These are phyloP conservation scores for Gulo gulo DNA, from an alignment of 2,113 vertebrate species.

Conservation along the genomic window DNA sequence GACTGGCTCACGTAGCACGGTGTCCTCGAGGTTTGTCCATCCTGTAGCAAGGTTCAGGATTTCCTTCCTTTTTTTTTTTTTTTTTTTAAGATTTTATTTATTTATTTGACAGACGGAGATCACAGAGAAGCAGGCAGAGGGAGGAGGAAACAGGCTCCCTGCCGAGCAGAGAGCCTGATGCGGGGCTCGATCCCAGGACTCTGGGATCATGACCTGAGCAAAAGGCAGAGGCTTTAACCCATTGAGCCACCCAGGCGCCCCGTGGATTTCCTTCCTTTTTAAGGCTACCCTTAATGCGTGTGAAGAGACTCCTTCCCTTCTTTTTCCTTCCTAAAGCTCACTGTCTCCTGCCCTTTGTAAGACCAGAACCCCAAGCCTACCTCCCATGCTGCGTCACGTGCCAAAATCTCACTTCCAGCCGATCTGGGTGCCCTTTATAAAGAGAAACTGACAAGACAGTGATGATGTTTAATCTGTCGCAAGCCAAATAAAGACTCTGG, in stretches of 20 bases:
- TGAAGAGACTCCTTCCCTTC: neutral
- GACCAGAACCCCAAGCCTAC: neutral
- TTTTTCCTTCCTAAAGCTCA: neutral
- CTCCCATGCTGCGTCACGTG: rapidly evolving
- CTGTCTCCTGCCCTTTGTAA: neutral
- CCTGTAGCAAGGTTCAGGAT: neutral
- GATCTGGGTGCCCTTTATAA: neutral
- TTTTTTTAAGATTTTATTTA: no score
- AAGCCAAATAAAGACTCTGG: neutral
- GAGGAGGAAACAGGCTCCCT: no score
- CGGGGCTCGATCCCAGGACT: no score
- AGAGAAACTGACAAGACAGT: neutral
- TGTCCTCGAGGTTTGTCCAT: neutral
- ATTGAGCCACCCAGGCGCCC: no score
- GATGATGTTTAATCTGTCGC: neutral
- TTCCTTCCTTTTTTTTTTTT: neutral
- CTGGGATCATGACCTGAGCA: no score
- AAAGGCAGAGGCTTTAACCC: no score
- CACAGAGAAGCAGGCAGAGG: no score
- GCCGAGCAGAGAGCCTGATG: no score
- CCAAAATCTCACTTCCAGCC: neutral
- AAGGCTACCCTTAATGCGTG: neutral
- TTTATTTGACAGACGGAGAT: no score
- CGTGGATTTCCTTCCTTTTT: neutral
- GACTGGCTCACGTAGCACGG: neutral